Conservation (phyloP, 53 echinoderm and acorn worm genomes). For the Mesocentrotus franciscanus region DNA sequence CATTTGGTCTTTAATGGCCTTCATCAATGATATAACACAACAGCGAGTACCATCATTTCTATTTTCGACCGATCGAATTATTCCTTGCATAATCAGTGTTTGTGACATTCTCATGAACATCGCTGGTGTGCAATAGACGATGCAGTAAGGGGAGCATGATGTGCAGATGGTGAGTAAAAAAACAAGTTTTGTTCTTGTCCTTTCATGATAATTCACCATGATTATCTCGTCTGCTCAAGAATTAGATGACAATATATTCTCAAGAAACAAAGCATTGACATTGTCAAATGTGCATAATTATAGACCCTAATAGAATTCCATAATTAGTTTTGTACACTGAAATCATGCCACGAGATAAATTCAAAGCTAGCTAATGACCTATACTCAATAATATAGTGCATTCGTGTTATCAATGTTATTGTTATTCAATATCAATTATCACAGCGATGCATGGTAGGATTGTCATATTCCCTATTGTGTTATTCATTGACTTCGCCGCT, state of each 20-base stretch:
- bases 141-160: background rate
- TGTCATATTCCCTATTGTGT: background rate
- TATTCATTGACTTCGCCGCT: background rate
- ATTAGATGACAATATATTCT: background rate
- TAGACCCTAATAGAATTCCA: background rate
- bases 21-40: too few species aligned
- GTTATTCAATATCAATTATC: too few species aligned
- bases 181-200: background rate
- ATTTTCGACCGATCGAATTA: background rate
- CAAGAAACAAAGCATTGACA: background rate
- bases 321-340: background rate
- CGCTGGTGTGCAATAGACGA: background rate
- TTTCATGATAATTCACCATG: background rate
- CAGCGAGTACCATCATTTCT: background rate
- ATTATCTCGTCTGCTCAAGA: background rate
- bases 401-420: too few species aligned
- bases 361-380: too few species aligned
- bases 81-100: background rate
- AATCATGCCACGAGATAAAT: background rate
- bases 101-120: background rate
- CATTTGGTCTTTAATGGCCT: background rate
- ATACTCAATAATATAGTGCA: too few species aligned
- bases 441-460: too few species aligned
- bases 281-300: background rate
- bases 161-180: background rate